Percentiles rank a stretch among this genome's conserved stretches.
Conservation (phyloP, 64 coral and sea anemone species). For the Montipora cactus region DNA sequence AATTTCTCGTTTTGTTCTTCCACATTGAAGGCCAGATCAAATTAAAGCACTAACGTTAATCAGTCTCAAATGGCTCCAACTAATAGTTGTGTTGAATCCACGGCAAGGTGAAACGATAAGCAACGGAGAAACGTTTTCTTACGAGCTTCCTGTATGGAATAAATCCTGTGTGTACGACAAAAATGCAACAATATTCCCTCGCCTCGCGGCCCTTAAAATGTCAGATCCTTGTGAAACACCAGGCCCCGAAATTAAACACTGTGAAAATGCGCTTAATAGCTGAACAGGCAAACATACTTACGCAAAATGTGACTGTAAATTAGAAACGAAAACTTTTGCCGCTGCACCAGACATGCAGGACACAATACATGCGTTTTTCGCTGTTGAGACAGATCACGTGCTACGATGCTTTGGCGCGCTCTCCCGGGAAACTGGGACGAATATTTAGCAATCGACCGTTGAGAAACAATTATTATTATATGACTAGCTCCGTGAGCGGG, state of each 20-base stretch:
- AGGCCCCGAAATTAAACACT: neutral
- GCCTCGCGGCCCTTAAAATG: slow-evolving; percentile 13
- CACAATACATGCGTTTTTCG: slow-evolving; percentile 61
- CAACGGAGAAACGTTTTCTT: neutral
- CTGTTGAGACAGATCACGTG: slow-evolving; percentile 31
- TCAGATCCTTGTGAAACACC: slow-evolving; percentile 4
- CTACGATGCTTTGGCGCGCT: slow-evolving; percentile 42
- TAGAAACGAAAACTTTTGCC: slow-evolving; percentile 46
- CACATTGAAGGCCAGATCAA: neutral
- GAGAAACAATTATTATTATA: too few relatives aligned
- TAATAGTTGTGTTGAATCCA: neutral
- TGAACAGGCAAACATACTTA: slow-evolving; percentile 21
- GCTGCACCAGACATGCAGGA: slow-evolving; percentile 62
- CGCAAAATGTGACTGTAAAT: slow-evolving; percentile 38
- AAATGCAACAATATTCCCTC: slow-evolving; percentile 59
- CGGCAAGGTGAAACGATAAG: slow-evolving; percentile 11
- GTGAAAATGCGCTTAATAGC: neutral
- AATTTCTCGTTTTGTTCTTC: slow-evolving; percentile 18
- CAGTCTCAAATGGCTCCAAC: neutral
- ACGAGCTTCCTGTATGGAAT: slow-evolving; percentile 36
- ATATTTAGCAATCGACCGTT: neutral
- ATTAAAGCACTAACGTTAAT: too few relatives aligned
- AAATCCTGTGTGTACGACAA: slow-evolving; percentile 39
- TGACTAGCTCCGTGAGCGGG: too few relatives aligned
- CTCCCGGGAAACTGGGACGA: slow-evolving; percentile 41